phyloP scores from a whole-genome alignment of 2,113 vertebrate species.

The Microtus montanus region DNA sequence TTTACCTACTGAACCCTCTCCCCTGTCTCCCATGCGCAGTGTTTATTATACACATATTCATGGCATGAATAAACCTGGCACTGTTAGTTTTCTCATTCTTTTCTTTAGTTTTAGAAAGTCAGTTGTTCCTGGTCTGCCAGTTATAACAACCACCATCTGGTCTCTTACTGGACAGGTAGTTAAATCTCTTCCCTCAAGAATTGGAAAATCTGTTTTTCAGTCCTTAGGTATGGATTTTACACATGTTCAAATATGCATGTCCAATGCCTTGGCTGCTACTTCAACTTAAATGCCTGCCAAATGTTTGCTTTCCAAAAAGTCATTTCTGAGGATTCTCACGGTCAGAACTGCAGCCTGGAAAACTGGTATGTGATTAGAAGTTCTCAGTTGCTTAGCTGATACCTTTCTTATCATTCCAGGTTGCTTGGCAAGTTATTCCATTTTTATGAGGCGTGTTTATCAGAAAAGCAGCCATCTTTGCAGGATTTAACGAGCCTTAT shows the following conservation, averaged over 20 bases:
- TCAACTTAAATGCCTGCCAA: not conserved
- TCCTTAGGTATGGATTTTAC: not conserved
- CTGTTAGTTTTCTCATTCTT: not conserved
- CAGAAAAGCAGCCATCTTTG: not conserved
- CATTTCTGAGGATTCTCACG: not conserved
- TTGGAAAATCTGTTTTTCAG: conserved; percentile 34
- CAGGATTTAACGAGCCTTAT: not conserved
- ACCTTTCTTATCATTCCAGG: not conserved
- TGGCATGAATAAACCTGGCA: not conserved
- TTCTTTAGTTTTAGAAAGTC: not conserved
- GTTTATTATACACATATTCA: not conserved
- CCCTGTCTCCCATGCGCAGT: not conserved
- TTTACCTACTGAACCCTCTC: not conserved
- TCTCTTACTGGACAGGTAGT: conserved; percentile 5
- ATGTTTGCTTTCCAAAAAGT: not conserved
- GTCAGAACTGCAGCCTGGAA: not conserved
- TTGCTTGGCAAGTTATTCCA: not conserved
- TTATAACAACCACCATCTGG: conserved; percentile 42
- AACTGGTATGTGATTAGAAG: not conserved
- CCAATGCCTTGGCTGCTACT: not conserved
- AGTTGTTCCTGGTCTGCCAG: not conserved
- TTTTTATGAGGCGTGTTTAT: not conserved
- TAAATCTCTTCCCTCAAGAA: conserved; percentile 31
- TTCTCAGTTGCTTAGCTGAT: not conserved
- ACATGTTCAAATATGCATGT: not conserved